These are phyloP conservation scores for Heliocidaris erythrogramma DNA, from an alignment of 35 echinoderm and acorn worm genomes.

Conservation along the genomic window DNA sequence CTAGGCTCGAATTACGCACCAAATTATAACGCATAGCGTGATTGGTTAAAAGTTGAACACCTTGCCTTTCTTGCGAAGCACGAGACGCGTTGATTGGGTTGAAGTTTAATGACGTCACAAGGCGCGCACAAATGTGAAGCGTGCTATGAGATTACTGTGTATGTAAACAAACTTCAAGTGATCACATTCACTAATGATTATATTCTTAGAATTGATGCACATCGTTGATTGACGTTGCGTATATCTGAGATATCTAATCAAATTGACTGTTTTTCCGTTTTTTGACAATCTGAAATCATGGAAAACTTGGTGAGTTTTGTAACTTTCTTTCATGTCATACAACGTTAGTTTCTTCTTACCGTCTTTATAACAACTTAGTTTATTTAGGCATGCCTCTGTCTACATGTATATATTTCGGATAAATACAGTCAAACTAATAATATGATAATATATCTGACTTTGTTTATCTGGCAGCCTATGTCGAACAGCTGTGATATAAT, in stretches of 20 bases:
- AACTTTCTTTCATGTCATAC: background rate
- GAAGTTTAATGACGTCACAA: background rate
- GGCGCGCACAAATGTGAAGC: background rate
- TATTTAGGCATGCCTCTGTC: no score
- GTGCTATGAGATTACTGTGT: background rate
- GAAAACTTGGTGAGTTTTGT: background rate
- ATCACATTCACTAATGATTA: background rate
- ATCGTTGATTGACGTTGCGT: background rate
- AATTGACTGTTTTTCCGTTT: background rate
- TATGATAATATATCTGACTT: no score
- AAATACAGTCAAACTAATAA: no score
- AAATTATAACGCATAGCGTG: background rate
- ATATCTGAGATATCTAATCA: background rate
- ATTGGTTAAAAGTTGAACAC: background rate
- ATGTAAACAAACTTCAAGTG: background rate
- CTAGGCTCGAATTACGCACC: background rate
- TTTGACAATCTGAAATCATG: background rate
- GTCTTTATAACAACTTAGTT: no score
- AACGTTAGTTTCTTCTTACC: no score
- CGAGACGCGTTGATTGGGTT: background rate
- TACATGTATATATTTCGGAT: no score
- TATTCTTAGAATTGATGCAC: background rate
- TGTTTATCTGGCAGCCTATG: no score
- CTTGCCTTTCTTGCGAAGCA: background rate
- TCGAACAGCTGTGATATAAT: no score